Conservation (phyloP, 2,797 vertebrate species). For the Octomys mimax region DNA sequence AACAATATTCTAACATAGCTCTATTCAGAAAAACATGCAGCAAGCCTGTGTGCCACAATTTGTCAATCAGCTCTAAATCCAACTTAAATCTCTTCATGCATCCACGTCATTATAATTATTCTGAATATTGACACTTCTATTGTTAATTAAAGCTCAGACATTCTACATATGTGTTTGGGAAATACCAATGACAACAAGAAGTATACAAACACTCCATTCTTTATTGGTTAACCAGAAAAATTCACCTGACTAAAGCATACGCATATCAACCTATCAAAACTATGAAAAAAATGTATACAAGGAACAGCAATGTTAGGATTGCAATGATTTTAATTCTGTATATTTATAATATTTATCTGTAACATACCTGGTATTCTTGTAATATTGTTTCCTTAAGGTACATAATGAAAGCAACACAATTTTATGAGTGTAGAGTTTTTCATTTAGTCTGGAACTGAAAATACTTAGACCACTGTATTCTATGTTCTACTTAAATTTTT, state of each 20-base stretch:
- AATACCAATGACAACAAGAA: background rate
- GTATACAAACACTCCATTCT: background rate
- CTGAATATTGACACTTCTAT: background rate
- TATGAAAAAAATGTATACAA: background rate
- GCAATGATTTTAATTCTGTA: constrained; percentile 19
- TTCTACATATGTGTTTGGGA: background rate
- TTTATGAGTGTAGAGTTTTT: constrained; percentile 37
- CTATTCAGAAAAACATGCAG: background rate
- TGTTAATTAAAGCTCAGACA: constrained; percentile 40
- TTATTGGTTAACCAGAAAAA: constrained; percentile 27
- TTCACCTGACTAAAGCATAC: constrained; percentile 3
- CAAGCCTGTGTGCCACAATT: background rate
- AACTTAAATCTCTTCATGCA: background rate
- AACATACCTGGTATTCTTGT: background rate
- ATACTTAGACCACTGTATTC: constrained; percentile 20
- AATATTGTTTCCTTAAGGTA: constrained; percentile 46
- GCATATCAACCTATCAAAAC: background rate
- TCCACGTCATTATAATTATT: background rate
- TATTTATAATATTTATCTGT: background rate
- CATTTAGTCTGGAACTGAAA: constrained; percentile 47
- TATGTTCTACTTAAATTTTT: background rate
- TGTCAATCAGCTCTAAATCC: background rate
- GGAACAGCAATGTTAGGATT: background rate
- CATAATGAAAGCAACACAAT: constrained; percentile 26
- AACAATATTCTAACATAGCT: background rate